Conservation (phyloP, 2,113 vertebrate genomes). For the Butorides virescens region DNA sequence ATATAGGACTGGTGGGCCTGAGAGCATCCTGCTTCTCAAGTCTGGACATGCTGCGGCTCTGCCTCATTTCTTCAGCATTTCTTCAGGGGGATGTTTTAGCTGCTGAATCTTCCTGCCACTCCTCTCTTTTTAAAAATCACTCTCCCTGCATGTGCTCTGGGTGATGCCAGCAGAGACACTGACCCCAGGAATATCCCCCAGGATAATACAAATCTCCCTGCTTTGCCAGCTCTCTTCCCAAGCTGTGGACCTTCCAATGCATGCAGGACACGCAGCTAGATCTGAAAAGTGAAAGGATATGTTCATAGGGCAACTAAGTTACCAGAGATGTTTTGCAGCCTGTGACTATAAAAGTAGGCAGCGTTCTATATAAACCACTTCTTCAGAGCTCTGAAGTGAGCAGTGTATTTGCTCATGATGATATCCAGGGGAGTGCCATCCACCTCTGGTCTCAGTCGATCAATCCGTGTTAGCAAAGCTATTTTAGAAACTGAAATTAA, state of each 20-base stretch:
- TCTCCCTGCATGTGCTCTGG: neutral
- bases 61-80: neutral
- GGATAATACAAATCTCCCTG: neutral
- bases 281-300: neutral
- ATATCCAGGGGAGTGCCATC: neutral
- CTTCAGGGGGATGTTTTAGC: fast-evolving
- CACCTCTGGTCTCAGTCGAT: neutral
- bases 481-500: neutral
- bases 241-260: neutral
- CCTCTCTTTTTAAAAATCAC: neutral
- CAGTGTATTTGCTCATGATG: neutral
- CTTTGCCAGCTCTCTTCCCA: neutral
- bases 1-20: neutral
- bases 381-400: neutral
- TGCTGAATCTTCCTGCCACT: neutral
- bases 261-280: neutral
- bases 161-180: neutral
- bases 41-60: neutral
- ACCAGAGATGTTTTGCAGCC: neutral
- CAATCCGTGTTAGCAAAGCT: neutral
- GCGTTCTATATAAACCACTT: neutral
- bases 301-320: neutral
- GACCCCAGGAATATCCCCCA: neutral
- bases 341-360: neutral
- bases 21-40: neutral